Conservation (phyloP, 1,140 invertebrate genomes). For the silkworm (Bombyx mori) region ASM3026992v2 NC_085123.1:14198001-14198500, state of each 20-base stretch:
- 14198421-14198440: slow-evolving; percentile 90
- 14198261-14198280: slow-evolving; percentile 75
- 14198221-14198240: slow-evolving; percentile 59
- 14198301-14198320: slow-evolving; percentile 52
- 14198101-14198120: slow-evolving; percentile 70
- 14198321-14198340: slow-evolving; percentile 71
- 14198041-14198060: slow-evolving; percentile 57
- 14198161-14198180: slow-evolving; percentile 60
- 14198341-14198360: slow-evolving; percentile 72
- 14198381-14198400: slow-evolving; percentile 55
- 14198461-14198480: slow-evolving; percentile 84
- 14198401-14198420: slow-evolving; percentile 71
- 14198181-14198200: slow-evolving; percentile 46
- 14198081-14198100: slow-evolving; percentile 56
- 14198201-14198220: slow-evolving; percentile 56
- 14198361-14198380: slow-evolving; percentile 64
- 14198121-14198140: slow-evolving; percentile 64
- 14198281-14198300: slow-evolving; percentile 74
- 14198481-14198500: slow-evolving; percentile 86
- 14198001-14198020: slow-evolving; percentile 54
- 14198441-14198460: slow-evolving; percentile 86
- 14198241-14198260: slow-evolving; percentile 34
- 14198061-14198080: slow-evolving; percentile 50
- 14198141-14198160: slow-evolving; percentile 68
- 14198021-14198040: slow-evolving; percentile 71